Evolutionary conservation across 2,888 invertebrate species (phyloP).

Genomic region (Oasisia sp.): DNA sequence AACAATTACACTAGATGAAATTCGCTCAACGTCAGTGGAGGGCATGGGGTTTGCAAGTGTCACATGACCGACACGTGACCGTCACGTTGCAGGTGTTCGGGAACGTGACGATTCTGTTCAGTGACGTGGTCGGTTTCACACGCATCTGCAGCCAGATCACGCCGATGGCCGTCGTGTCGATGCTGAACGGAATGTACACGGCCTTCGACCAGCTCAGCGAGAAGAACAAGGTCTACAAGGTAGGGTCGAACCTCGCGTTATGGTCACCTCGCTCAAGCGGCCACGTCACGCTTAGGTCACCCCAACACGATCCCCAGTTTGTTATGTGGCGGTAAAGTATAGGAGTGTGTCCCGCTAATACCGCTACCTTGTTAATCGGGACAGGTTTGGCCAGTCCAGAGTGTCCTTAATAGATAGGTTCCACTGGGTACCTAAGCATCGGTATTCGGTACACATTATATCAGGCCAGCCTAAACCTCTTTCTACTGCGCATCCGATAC

Average conservation of each 20-base stretch:
- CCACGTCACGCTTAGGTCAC: too few species aligned
- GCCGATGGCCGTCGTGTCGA: slow-evolving; percentile 97
- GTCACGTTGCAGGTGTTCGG: slow-evolving; percentile 84
- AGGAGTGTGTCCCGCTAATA: too few species aligned
- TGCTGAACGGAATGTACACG: slow-evolving; percentile 95
- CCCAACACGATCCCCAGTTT: too few species aligned
- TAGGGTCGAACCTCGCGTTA: slow-evolving; percentile 59
- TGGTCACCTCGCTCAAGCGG: too few species aligned
- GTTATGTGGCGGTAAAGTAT: too few species aligned
- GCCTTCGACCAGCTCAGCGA: slow-evolving; percentile 94
- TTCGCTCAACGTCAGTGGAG: neutral
- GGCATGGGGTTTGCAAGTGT: neutral
- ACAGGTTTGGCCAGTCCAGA: too few species aligned
- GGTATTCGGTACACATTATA: too few species aligned
- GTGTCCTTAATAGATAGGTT: too few species aligned
- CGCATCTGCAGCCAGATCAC: slow-evolving; percentile 95
- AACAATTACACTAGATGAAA: neutral
- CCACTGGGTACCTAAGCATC: too few species aligned
- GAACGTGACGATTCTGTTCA: slow-evolving; percentile 94
- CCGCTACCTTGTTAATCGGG: too few species aligned
- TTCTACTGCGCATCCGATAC: too few species aligned
- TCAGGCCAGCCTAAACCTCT: too few species aligned
- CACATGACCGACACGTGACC: neutral
- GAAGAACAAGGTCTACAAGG: slow-evolving; percentile 93
- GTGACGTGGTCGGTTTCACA: slow-evolving; percentile 97